Conservation (phyloP, 92 coral and sea anemone genomes). For the Bergia sp. region DNA sequence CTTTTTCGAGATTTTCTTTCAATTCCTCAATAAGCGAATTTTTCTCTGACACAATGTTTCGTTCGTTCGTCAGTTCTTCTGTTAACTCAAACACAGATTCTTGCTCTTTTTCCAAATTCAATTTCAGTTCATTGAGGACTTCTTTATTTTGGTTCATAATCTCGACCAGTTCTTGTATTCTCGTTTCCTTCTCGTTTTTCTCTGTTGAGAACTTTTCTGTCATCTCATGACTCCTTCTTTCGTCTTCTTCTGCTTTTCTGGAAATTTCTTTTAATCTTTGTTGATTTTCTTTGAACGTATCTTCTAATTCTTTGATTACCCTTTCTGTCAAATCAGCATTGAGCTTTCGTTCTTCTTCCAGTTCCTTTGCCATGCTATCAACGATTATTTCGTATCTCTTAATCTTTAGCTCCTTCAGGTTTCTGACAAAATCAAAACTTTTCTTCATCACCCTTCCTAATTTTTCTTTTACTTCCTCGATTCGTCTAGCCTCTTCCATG, state of each 20-base stretch:
- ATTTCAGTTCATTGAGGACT: constrained; percentile 49
- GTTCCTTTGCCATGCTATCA: constrained; percentile 43
- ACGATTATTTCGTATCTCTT: constrained; percentile 54
- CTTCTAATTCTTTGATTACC: constrained; percentile 69
- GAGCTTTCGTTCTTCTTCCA: constrained; percentile 52
- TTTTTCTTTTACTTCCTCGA: constrained; percentile 67
- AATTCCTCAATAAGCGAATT: constrained; percentile 48
- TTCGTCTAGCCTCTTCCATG: constrained; percentile 72
- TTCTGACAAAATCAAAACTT: constrained; percentile 60
- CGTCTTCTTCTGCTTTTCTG: constrained; percentile 53
- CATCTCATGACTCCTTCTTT: constrained; percentile 38
- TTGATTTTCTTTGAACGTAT: constrained; percentile 56
- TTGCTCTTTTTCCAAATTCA: constrained; percentile 59
- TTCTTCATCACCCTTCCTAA: constrained; percentile 68
- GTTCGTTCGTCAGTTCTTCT: constrained; percentile 57
- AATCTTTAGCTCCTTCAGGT: constrained; percentile 53
- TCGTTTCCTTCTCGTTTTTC: constrained; percentile 57
- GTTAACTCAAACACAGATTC: constrained; percentile 62
- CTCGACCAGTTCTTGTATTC: constrained; percentile 56
- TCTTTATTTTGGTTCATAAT: constrained; percentile 49
- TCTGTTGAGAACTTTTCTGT: constrained; percentile 47
- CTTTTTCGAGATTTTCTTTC: constrained; percentile 47
- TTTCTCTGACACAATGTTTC: constrained; percentile 48
- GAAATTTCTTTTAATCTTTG: constrained; percentile 50
- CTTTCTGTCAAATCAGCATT: constrained; percentile 63